A percentile compares a stretch with the other conserved stretches of the same genome.
phyloP scores from a whole-genome alignment of 2,797 vertebrate genomes.

The Brotula barbata region DNA sequence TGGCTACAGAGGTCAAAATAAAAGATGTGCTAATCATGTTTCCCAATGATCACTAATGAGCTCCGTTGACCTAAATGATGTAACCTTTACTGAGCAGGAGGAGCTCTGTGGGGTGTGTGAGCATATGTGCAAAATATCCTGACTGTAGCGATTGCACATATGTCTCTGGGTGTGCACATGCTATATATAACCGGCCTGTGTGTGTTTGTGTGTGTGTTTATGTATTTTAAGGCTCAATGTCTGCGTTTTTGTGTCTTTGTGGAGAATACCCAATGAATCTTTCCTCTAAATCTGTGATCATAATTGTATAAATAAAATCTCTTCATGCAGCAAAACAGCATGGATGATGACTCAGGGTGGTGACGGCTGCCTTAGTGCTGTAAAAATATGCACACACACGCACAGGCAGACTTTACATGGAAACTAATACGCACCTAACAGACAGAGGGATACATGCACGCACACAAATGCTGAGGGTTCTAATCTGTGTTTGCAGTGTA shows the following conservation, averaged over 20 bases:
- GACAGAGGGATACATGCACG: slow-evolving; percentile 14
- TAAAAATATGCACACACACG: slow-evolving; percentile 39
- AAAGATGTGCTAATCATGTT: slow-evolving; percentile 12
- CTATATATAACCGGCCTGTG: background rate
- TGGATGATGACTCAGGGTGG: slow-evolving; percentile 48
- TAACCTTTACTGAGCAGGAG: slow-evolving; percentile 11
- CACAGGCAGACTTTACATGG: slow-evolving; percentile 6
- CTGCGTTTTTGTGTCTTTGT: slow-evolving; percentile 35
- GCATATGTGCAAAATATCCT: slow-evolving; percentile 8
- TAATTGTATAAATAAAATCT: slow-evolving; percentile 58
- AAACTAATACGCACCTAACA: background rate
- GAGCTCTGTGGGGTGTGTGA: slow-evolving; percentile 7
- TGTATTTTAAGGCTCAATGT: background rate
- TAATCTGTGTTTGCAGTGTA: slow-evolving; percentile 38
- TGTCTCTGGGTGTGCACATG: background rate
- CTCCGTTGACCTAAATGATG: slow-evolving; percentile 44
- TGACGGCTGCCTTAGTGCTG: slow-evolving; percentile 33
- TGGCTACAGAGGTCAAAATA: slow-evolving; percentile 12
- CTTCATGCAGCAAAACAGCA: slow-evolving; percentile 53
- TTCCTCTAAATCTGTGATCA: slow-evolving; percentile 44
- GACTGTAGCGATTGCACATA: slow-evolving; percentile 11
- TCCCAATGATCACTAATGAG: slow-evolving; percentile 45
- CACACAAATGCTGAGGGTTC: slow-evolving; percentile 19
- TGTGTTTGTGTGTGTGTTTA: slow-evolving; percentile 1
- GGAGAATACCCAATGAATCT: slow-evolving; percentile 31